phyloP scores from a whole-genome alignment of 2,888 invertebrate species.

The Teinopalpus imperialis region DNA sequence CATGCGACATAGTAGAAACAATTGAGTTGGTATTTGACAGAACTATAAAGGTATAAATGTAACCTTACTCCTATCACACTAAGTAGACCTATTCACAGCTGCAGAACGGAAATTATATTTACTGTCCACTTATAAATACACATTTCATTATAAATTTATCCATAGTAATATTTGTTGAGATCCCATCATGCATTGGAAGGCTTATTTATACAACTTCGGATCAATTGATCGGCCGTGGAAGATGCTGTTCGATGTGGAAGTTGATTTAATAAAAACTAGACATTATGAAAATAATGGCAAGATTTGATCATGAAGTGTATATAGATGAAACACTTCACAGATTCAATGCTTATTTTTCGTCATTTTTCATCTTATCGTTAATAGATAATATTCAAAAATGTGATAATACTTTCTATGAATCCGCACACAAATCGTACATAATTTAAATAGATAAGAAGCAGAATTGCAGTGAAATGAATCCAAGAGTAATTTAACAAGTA shows the following conservation, averaged over 20 bases:
- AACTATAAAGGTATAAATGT: conserved; percentile 25
- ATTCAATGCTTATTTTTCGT: conserved; percentile 14
- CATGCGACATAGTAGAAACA: not conserved
- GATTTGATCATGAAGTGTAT: not conserved
- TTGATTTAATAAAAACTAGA: too few relatives aligned
- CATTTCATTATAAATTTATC: conserved; percentile 36
- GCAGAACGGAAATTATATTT: conserved; percentile 67
- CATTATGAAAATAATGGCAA: too few relatives aligned
- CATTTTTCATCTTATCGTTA: conserved; percentile 23
- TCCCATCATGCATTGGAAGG: conserved; percentile 56
- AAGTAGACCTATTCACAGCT: conserved; percentile 73
- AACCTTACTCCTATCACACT: conserved; percentile 52
- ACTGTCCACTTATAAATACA: conserved; percentile 54
- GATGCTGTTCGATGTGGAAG: conserved; percentile 34
- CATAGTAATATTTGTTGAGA: conserved; percentile 57
- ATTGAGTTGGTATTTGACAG: conserved; percentile 20
- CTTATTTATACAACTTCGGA: conserved; percentile 42
- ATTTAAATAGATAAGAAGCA: not conserved
- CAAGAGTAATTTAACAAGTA: not conserved
- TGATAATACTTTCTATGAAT: conserved; percentile 22
- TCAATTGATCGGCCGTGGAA: conserved; percentile 36
- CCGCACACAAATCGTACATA: not conserved
- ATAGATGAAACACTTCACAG: not conserved
- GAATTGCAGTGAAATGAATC: conserved; percentile 6
- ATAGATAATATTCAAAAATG: conserved; percentile 21